Conservation (phyloP, 2,888 invertebrate species). For the Seladonia tumulorum region DNA sequence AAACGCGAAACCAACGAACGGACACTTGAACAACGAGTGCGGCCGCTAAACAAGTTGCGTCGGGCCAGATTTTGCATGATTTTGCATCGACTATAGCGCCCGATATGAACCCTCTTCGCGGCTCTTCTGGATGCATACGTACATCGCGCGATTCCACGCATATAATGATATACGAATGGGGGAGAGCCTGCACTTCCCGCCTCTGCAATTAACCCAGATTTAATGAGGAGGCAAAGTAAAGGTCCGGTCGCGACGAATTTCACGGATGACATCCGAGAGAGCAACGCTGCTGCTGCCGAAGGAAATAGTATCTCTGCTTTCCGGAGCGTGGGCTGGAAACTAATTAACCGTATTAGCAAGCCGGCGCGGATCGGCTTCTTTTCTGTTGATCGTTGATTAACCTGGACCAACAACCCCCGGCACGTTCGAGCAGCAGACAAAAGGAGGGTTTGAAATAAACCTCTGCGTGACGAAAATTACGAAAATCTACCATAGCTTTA, state of each 20-base stretch:
- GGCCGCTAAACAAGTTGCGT: neutral
- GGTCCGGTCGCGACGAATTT: constrained; percentile 5
- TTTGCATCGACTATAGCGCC: neutral
- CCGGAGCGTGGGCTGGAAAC: neutral
- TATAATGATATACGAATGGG: neutral
- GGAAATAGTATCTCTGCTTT: constrained; percentile 4
- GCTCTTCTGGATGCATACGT: neutral
- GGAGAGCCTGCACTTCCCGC: constrained; percentile 5
- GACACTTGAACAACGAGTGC: too few species aligned
- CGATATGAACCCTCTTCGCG: neutral
- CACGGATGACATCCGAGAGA: neutral
- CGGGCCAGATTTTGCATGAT: neutral
- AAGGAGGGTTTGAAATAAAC: too few species aligned
- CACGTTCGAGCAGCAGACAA: neutral
- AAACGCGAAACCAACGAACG: neutral
- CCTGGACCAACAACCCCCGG: neutral
- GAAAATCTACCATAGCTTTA: too few species aligned
- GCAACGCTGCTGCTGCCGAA: neutral
- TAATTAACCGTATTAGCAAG: constrained; percentile 21
- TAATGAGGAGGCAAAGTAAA: constrained; percentile 32
- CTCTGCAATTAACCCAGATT: constrained; percentile 36
- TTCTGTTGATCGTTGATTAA: neutral
- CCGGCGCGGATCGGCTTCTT: neutral
- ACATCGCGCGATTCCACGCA: neutral
- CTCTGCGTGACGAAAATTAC: too few species aligned